A percentile compares a stretch with the other conserved stretches of the same genome.
These are phyloP conservation scores for Plumapathes pennacea DNA, from an alignment of 92 coral and sea anemone genomes.

Conservation along the genomic window DNA sequence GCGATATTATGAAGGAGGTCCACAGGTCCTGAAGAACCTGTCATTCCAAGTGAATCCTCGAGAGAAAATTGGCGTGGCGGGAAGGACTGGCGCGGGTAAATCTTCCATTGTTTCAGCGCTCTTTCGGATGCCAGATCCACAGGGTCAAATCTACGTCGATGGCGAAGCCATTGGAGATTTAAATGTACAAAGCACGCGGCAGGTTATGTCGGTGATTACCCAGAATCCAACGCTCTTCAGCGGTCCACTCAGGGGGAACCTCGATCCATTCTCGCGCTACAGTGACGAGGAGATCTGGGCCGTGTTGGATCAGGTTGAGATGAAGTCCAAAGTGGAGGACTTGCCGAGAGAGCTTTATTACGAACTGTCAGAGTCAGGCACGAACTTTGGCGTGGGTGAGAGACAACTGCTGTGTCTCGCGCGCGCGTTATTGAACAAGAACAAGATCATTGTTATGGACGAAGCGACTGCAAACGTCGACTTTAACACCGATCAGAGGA, in stretches of 20 bases:
- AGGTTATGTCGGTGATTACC: conserved; percentile 80
- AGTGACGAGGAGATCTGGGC: conserved; percentile 71
- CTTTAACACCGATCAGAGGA: conserved; percentile 75
- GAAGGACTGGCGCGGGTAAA: conserved; percentile 97
- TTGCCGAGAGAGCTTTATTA: conserved; percentile 69
- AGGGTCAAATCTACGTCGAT: conserved; percentile 79
- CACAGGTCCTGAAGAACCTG: conserved; percentile 61
- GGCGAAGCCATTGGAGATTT: conserved; percentile 51
- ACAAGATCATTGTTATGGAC: conserved; percentile 83
- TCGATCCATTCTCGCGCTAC: conserved; percentile 83
- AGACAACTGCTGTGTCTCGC: conserved; percentile 82
- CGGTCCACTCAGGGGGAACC: conserved; percentile 68
- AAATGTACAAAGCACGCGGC: conserved; percentile 79
- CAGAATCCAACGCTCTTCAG: conserved; percentile 87
- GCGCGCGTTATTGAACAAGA: conserved; percentile 76
- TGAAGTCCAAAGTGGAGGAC: conserved; percentile 73
- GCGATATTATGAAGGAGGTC: conserved; percentile 86
- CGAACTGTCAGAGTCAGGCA: conserved; percentile 79
- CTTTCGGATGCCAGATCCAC: conserved; percentile 90
- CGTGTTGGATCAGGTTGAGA: conserved; percentile 86
- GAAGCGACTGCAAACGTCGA: conserved; percentile 93
- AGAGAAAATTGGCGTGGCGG: conserved; percentile 91
- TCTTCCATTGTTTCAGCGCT: conserved; percentile 90
- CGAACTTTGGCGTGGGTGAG: conserved; percentile 88
- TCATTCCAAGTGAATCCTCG: conserved; percentile 55